Base-by-base conservation (phyloP, 2,113 vertebrate genomes). In the Ondatra zibethicus region DNA sequence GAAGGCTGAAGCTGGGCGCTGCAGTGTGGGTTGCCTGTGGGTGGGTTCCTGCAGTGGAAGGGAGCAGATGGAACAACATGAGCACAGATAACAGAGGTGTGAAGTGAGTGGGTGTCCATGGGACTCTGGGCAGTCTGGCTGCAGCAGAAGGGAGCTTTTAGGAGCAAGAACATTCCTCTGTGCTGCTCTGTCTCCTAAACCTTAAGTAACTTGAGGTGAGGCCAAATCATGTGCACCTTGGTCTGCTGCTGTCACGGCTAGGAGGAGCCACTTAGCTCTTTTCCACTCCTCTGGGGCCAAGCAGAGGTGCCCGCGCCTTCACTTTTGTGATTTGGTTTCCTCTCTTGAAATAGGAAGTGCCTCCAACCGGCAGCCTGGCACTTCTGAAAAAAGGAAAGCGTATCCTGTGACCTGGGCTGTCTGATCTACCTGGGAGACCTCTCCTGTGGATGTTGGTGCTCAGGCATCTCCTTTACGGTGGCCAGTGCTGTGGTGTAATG, bases 11-110 rank as follows among this genome's bases (percentile, higher is more conserved):
- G 73, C 29, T 17, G 36, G 92, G 91, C 61, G 72, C 76, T 66
- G 68, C 19, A 0, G 47, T 55, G 90, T 95, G 96, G 93, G 93
- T 65, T 82, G 95, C 76, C 73, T 61, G 29, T 94, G 80, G 89
- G 29, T 88, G 50, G 25, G 96, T 81, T 92, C 88, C 96, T 91
- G 66, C 27, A 65, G 77, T 36, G 68, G 90, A 96, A 81, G 89
- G 65, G 63, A 96, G 88, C 97, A 96, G 96, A 95, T 92, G 95
- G 96, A 84, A 23, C 0, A 11, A 2, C 25, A n/a, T 72, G 88
- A 93, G 88, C 76, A 47, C 86, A 96, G 94, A 93, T 5, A n/a
- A 63, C 93, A 72, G 91, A 96, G 96, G 96, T 97, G 86, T 70
- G 86, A 96, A 92, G 88, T 96, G 89, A 77, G 97, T 95, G 97